Conservation (phyloP, 2,113 vertebrate species). For the Daubentonia madagascariensis region DNA sequence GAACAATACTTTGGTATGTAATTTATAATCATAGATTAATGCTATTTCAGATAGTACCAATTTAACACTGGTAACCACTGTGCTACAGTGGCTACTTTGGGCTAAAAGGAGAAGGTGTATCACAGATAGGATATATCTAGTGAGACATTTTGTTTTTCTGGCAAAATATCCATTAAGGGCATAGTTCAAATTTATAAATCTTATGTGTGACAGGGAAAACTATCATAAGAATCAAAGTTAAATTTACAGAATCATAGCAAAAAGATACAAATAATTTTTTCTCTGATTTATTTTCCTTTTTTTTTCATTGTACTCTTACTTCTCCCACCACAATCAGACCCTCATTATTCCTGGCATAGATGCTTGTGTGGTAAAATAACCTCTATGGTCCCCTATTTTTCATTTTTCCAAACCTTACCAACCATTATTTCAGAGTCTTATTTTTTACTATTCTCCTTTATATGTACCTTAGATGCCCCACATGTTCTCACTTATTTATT, state of each 20-base stretch:
- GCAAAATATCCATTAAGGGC: background rate
- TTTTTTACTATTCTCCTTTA: background rate
- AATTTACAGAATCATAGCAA: background rate
- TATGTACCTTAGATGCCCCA: background rate
- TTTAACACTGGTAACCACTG: background rate
- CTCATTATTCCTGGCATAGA: background rate
- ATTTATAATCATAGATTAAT: background rate
- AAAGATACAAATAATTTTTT: background rate
- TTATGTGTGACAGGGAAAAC: background rate
- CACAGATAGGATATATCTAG: background rate
- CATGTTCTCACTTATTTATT: background rate
- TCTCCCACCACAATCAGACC: background rate
- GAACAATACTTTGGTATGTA: background rate
- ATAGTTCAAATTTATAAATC: background rate
- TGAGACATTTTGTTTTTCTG: background rate
- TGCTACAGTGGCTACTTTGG: background rate
- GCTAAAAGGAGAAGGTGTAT: background rate
- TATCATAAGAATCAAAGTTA: background rate
- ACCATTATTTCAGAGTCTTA: background rate
- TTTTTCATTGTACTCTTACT: background rate
- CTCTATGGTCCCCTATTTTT: background rate
- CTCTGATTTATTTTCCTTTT: background rate
- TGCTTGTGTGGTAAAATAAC: background rate
- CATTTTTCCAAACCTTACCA: background rate
- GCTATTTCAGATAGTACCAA: background rate